Evolutionary conservation across 2,888 invertebrate species (phyloP).

Genomic region (Timema cristinae): DNA sequence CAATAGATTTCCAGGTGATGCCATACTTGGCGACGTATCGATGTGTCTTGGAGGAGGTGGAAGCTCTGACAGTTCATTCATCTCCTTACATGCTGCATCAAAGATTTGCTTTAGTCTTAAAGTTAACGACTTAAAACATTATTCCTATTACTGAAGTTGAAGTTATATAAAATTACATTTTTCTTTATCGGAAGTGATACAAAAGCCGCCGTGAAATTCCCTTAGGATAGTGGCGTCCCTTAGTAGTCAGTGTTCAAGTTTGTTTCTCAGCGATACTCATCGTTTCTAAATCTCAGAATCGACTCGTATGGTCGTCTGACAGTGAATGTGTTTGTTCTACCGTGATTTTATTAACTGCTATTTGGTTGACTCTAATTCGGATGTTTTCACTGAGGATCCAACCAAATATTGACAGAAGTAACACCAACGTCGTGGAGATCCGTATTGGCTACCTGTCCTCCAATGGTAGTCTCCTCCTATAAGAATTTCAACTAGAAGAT

Average conservation of each 20-base stretch:
- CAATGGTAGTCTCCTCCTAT: conserved; percentile 16
- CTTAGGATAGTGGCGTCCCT: background rate
- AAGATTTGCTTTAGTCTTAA: background rate
- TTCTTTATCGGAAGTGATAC: background rate
- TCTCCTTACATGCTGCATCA: too few relatives aligned
- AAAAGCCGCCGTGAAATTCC: background rate
- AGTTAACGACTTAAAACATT: background rate
- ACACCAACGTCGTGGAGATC: background rate
- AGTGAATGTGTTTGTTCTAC: background rate
- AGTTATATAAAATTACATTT: background rate
- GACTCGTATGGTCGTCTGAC: background rate
- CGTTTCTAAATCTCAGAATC: conserved; percentile 8
- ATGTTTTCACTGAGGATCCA: background rate
- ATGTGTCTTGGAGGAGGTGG: too few relatives aligned
- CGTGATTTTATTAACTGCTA: background rate
- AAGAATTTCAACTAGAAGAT: conserved; percentile 9
- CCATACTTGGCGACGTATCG: too few relatives aligned
- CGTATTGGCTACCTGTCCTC: background rate
- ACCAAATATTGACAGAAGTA: background rate
- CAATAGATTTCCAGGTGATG: too few relatives aligned
- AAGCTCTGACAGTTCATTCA: too few relatives aligned
- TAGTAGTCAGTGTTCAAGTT: background rate
- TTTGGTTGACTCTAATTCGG: background rate
- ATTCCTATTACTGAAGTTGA: background rate
- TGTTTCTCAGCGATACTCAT: conserved; percentile 8